Evolutionary conservation across 2,888 invertebrate genomes (phyloP).

Genomic region (Pyrgus malvae): DNA sequence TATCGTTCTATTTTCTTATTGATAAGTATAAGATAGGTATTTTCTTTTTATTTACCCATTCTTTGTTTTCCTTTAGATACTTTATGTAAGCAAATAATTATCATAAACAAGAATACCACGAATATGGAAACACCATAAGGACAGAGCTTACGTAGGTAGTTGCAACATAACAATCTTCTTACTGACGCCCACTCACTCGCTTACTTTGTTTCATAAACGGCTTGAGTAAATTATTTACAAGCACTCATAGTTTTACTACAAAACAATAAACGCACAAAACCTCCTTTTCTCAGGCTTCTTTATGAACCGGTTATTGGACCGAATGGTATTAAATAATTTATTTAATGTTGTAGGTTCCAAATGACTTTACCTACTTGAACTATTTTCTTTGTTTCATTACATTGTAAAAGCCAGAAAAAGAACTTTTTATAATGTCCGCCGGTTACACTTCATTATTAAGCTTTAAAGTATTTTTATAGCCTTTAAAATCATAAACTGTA

Average conservation of each 20-base stretch:
- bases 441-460: background rate
- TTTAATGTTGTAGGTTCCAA: conserved; percentile 17
- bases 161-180: conserved; percentile 7
- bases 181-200: conserved; percentile 21
- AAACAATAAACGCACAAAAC: conserved; percentile 24
- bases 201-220: conserved; percentile 30
- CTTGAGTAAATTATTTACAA: conserved; percentile 28
- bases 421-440: background rate
- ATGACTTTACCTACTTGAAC: conserved; percentile 19
- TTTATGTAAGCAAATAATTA: background rate
- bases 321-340: conserved; percentile 22
- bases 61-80: no score
- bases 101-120: background rate
- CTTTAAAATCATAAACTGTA: no score
- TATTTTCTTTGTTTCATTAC: conserved; percentile 24
- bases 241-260: conserved; percentile 26
- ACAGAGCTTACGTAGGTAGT: background rate
- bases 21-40: no score
- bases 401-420: conserved; percentile 8
- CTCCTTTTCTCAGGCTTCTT: conserved; percentile 28
- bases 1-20: no score
- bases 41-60: no score
- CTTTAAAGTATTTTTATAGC: background rate
- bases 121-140: background rate
- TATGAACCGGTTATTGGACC: conserved; percentile 14